A percentile compares a stretch with the other conserved stretches of the same genome.
These are phyloP conservation scores for Circaetus cinerascens DNA, from an alignment of 2,113 vertebrate genomes.

Conservation along the genomic window DNA sequence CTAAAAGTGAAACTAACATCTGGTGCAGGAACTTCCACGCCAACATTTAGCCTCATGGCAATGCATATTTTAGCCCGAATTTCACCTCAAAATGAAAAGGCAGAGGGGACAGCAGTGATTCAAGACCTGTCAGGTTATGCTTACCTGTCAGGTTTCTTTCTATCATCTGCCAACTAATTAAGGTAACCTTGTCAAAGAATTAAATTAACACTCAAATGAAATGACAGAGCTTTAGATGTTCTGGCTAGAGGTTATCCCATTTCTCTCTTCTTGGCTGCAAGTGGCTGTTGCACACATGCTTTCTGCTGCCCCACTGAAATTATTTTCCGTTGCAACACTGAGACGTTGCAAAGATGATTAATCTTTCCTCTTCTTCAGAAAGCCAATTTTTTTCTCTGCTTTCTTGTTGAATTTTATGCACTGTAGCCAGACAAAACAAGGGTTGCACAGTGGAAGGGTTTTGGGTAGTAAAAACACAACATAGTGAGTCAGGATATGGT, in stretches of 20 bases:
- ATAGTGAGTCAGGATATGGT: background rate
- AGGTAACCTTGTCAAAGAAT: conserved; percentile 33
- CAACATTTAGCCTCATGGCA: background rate
- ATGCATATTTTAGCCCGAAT: background rate
- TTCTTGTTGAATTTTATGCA: background rate
- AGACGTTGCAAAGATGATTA: background rate
- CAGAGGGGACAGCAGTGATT: background rate
- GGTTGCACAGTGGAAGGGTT: background rate
- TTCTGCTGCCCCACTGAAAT: background rate
- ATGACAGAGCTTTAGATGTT: background rate
- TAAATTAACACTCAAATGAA: conserved; percentile 13
- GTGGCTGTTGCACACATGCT: background rate
- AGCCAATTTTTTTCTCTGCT: background rate
- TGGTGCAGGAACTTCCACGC: background rate
- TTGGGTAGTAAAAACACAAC: background rate
- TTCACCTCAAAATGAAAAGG: background rate
- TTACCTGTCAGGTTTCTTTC: background rate
- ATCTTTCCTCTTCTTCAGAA: background rate
- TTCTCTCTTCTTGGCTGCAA: background rate
- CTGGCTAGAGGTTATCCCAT: background rate
- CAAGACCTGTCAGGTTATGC: background rate
- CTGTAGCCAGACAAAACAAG: background rate
- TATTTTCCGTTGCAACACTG: background rate
- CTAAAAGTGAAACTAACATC: conserved; percentile 24
- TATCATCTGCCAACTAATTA: conserved; percentile 48